These are phyloP conservation scores for Ceraclea dissimilis DNA, from an alignment of 2,888 invertebrate species.

Conservation along the genomic window DNA sequence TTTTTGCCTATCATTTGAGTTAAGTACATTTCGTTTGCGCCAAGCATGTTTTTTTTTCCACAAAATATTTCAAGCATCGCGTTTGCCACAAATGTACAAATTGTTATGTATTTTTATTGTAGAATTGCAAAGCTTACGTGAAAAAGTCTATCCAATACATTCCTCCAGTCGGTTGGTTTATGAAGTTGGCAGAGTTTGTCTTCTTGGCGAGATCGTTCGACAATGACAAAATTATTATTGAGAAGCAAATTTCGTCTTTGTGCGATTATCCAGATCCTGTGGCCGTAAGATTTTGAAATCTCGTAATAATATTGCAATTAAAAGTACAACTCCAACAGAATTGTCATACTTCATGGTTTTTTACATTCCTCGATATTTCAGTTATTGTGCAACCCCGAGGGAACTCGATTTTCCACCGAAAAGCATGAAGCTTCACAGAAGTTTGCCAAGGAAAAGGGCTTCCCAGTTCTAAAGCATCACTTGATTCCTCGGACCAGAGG, in stretches of 20 bases:
- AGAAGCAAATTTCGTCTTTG: constrained; percentile 70
- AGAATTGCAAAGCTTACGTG: constrained; percentile 92
- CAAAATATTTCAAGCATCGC: no score
- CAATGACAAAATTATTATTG: constrained; percentile 79
- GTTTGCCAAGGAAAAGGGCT: constrained; percentile 78
- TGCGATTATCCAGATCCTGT: constrained; percentile 85
- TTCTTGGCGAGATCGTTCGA: constrained; percentile 89
- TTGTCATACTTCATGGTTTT: no score
- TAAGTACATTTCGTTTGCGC: no score
- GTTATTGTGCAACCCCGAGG: constrained; percentile 87
- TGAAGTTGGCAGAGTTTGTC: constrained; percentile 92
- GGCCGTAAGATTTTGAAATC: constrained; percentile 57
- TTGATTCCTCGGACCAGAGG: constrained; percentile 93
- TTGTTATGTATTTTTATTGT: constrained; percentile 37
- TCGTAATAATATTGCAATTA: constrained; percentile 27
- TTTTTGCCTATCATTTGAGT: no score
- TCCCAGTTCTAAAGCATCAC: constrained; percentile 80
- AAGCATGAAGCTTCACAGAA: constrained; percentile 84
- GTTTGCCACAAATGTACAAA: no score
- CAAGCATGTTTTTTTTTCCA: no score
- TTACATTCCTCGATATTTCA: constrained; percentile 39
- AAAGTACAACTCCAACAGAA: no score
- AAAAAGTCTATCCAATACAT: constrained; percentile 87
- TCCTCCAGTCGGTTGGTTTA: constrained; percentile 92
- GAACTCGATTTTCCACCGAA: constrained; percentile 80